phyloP scores from a whole-genome alignment of 30 jellyfish, hydroid and myxozoan species.

The Turritopsis rubra region DNA sequence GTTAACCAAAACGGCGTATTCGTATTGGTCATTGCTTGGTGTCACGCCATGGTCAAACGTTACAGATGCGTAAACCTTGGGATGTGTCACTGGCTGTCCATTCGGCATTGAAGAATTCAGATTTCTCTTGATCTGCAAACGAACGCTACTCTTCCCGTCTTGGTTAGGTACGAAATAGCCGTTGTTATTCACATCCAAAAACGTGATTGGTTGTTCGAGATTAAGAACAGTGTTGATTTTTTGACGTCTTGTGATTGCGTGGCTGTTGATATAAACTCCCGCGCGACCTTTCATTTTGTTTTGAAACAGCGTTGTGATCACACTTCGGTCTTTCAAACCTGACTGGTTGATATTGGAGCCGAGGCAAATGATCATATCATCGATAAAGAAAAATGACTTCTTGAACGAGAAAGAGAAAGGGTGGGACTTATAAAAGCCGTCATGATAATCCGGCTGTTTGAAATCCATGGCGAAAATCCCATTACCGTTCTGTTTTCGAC shows the following conservation, averaged over 20 bases:
- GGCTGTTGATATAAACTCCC: not conserved
- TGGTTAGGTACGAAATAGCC: slow-evolving; percentile 8
- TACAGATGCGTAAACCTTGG: slow-evolving; percentile 23
- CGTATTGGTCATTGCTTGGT: slow-evolving; percentile 20
- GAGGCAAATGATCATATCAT: slow-evolving; percentile 30
- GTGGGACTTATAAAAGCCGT: not conserved
- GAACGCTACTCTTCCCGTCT: slow-evolving; percentile 2
- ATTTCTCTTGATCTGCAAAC: not conserved
- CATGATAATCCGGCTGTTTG: slow-evolving; percentile 22
- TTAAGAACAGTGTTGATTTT: not conserved
- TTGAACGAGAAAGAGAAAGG: slow-evolving; percentile 5
- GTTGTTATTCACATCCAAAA: not conserved
- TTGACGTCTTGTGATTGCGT: not conserved
- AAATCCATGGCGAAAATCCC: slow-evolving; percentile 41
- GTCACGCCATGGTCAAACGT: slow-evolving; percentile 3
- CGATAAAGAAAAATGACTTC: slow-evolving; percentile 20
- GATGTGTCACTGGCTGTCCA: not conserved
- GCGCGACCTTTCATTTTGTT: not conserved
- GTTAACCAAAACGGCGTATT: slow-evolving; percentile 25
- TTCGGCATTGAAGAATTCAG: not conserved
- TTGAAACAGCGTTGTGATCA: slow-evolving; percentile 33
- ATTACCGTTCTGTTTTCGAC: slow-evolving; percentile 1
- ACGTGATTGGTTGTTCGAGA: not conserved
- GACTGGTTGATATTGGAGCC: slow-evolving; percentile 20
- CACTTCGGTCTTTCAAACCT: not conserved